Conservation (phyloP, 2,888 invertebrate genomes). For the Eumerus sabulonum region DNA sequence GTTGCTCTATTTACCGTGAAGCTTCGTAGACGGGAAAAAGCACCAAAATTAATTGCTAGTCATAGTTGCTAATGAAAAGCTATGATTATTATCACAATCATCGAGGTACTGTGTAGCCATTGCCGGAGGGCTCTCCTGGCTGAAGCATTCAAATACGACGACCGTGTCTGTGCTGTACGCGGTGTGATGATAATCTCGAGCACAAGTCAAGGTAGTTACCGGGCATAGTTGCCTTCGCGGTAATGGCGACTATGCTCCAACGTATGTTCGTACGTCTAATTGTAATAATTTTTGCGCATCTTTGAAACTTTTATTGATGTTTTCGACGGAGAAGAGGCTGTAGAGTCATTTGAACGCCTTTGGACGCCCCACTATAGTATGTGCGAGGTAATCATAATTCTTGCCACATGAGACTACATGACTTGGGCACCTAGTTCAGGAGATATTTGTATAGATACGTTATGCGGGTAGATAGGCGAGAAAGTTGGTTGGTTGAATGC, state of each 20-base stretch:
- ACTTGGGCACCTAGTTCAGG: no score
- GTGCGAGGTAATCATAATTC: conserved; percentile 55
- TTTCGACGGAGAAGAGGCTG: conserved; percentile 44
- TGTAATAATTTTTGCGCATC: conserved; percentile 64
- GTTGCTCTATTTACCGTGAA: conserved; percentile 66
- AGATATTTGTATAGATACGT: background rate
- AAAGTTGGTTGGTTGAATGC: conserved; percentile 50
- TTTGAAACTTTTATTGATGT: conserved; percentile 65
- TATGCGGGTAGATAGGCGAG: conserved; percentile 28
- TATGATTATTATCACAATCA: conserved; percentile 64
- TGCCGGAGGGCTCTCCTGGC: conserved; percentile 7
- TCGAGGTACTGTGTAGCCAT: background rate
- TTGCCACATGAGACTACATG: background rate
- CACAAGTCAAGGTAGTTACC: conserved; percentile 57
- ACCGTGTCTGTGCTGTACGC: conserved; percentile 14
- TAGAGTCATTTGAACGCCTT: conserved; percentile 33
- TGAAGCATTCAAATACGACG: conserved; percentile 33
- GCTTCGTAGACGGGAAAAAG: conserved; percentile 61
- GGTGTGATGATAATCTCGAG: conserved; percentile 68
- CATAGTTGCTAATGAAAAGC: conserved; percentile 68
- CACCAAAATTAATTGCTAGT: conserved; percentile 62
- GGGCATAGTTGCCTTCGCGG: background rate
- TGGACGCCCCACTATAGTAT: conserved; percentile 39
- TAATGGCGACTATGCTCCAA: conserved; percentile 39
- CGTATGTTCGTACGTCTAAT: conserved; percentile 14